Evolutionary conservation across 1,140 invertebrate genomes (phyloP), one percentile per base, ranked within the genome.

Genomic region (Vollenhovia emeryi): DNA sequence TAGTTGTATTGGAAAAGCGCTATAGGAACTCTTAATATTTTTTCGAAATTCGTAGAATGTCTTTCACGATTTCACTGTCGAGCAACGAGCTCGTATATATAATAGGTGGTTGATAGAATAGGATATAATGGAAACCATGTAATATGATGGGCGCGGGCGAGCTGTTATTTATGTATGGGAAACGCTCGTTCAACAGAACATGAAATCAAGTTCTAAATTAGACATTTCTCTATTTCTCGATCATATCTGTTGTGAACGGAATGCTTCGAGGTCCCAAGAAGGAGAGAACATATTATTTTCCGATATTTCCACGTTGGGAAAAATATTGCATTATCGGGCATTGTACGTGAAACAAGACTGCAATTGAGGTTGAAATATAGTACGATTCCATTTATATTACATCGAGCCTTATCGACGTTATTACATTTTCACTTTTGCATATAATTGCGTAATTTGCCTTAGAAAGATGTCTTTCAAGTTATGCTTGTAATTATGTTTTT

Each of bases 121-220:
- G 27, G 55, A 76, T 86, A 73, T 86, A 86, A 89, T 78, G 48
- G 48, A 57, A 15, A 0, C n/a, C 36, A 48, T 86, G 83, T 73
- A 88, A 86, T 69, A 71, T 48, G 33, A 43, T 74, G 75, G 62
- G 60, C 52, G 55, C 62, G 75, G 83, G 64, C 36, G 87, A 86
- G 78, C 43, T 73, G 68, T 89, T 89, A 89, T 89, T 89, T 89
- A 89, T 69, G 78, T 84, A 89, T 89, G 84, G 73, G 52, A 84
- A 75, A 86, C 50, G 40, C 18, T 87, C 43, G 74, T 62, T 86
- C 48, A 50, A 64, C 55, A 24, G 45, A 82, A 76, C 64, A 73
- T 45, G 36, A 33, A 83, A 82, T 87, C 60, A 59, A 64, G 45
- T 40, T 18, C 52, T 71, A 24, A 36, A 75, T 62, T 78, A 60